Evolutionary conservation across 2,113 vertebrate genomes (phyloP).

Genomic region (Campylomormyrus tamandua): DNA sequence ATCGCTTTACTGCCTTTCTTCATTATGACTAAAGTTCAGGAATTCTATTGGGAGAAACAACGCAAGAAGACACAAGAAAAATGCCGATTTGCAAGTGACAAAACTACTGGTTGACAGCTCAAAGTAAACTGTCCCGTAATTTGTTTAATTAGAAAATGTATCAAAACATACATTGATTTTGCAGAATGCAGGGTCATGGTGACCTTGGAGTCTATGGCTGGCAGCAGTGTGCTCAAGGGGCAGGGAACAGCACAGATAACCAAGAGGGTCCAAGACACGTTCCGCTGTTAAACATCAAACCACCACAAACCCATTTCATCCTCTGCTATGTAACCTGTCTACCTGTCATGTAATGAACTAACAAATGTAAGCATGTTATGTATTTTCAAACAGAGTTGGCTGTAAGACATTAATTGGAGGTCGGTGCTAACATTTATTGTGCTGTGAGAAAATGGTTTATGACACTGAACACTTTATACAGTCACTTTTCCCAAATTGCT

Average conservation of each 20-base stretch:
- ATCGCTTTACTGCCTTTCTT: neutral
- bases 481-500: neutral
- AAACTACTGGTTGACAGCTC: neutral
- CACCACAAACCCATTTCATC: neutral
- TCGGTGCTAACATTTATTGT: neutral
- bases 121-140: neutral
- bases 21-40: neutral
- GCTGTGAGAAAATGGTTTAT: neutral
- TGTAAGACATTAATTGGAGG: neutral
- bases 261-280: neutral
- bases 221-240: neutral
- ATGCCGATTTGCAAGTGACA: neutral
- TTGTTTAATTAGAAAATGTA: neutral
- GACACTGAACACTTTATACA: neutral
- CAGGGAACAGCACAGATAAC: no score
- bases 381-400: neutral
- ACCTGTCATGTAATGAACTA: neutral
- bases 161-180: neutral
- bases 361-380: neutral
- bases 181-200: neutral
- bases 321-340: neutral
- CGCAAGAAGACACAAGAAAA: neutral
- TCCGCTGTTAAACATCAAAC: neutral
- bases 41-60: neutral
- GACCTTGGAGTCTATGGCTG: neutral